These are phyloP conservation scores for Philantomba maxwellii DNA, from an alignment of 2,113 vertebrate species.

Conservation along the genomic window DNA sequence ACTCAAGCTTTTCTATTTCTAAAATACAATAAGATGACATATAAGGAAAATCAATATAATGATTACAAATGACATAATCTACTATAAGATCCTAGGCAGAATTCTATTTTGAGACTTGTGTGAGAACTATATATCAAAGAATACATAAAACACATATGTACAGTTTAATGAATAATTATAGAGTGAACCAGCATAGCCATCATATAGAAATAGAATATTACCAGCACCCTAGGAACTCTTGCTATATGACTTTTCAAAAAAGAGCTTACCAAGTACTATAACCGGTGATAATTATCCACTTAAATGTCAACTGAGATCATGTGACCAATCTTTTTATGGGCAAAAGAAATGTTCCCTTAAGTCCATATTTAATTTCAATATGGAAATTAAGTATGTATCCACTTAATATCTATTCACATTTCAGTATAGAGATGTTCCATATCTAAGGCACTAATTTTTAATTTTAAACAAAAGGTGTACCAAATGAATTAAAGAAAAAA, in stretches of 20 bases:
- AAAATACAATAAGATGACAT: neutral
- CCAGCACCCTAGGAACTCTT: neutral
- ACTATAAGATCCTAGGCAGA: neutral
- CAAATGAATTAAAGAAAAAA: neutral
- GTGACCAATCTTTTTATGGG: conserved; percentile 72
- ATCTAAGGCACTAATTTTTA: conserved; percentile 54
- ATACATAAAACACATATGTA: neutral
- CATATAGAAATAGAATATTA: neutral
- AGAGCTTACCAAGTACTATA: conserved; percentile 47
- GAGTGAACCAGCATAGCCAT: neutral
- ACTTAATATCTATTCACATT: conserved; percentile 68
- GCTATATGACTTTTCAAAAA: conserved; percentile 46
- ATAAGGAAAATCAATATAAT: neutral
- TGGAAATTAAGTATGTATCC: conserved; percentile 58
- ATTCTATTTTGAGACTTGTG: conserved; percentile 19
- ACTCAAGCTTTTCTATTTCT: neutral
- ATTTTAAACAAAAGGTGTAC: conserved; percentile 37
- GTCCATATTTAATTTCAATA: conserved; percentile 67
- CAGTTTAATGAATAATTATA: neutral
- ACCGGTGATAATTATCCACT: conserved; percentile 72
- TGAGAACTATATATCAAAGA: neutral
- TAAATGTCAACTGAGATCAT: conserved; percentile 75
- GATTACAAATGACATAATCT: conserved; percentile 20
- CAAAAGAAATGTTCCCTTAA: conserved; percentile 71
- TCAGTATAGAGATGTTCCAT: conserved; percentile 36